These are phyloP conservation scores for Somateria mollissima DNA, from an alignment of 2,797 vertebrate genomes.

Conservation along the genomic window DNA sequence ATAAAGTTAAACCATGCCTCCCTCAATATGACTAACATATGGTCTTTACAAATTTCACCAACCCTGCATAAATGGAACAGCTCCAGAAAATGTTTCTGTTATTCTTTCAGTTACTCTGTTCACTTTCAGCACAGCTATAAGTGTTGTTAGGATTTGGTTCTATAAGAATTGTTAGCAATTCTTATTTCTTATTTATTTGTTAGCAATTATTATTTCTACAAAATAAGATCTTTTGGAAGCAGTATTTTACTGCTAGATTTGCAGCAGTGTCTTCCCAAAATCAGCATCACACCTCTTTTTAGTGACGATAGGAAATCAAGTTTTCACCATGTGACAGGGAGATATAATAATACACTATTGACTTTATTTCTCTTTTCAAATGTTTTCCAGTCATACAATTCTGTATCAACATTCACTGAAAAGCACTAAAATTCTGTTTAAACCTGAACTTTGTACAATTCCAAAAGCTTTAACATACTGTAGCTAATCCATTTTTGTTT, in stretches of 20 bases:
- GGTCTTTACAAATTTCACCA: constrained; percentile 75
- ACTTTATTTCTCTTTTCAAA: constrained; percentile 26
- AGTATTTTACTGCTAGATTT: constrained; percentile 11
- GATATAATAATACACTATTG: neutral
- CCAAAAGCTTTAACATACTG: neutral
- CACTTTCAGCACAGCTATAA: constrained; percentile 19
- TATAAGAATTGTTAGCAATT: constrained; percentile 43
- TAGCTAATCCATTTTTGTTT: constrained; percentile 35
- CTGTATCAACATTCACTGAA: neutral
- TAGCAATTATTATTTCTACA: constrained; percentile 42
- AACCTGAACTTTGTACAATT: neutral
- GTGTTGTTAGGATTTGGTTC: constrained; percentile 30
- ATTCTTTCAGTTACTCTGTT: constrained; percentile 53
- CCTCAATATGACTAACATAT: constrained; percentile 75
- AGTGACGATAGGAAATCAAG: neutral
- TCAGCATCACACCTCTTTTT: neutral
- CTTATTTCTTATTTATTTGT: neutral
- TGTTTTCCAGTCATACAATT: constrained; percentile 24
- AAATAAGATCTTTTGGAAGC: neutral
- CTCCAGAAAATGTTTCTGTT: constrained; percentile 70
- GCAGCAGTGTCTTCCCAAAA: neutral
- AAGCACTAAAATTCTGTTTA: neutral
- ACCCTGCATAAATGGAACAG: constrained; percentile 51
- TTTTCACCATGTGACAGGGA: neutral
- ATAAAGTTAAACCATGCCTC: constrained; percentile 64